Evolutionary conservation across 2,797 vertebrate genomes (phyloP).

Genomic region (Xenops minutus): DNA sequence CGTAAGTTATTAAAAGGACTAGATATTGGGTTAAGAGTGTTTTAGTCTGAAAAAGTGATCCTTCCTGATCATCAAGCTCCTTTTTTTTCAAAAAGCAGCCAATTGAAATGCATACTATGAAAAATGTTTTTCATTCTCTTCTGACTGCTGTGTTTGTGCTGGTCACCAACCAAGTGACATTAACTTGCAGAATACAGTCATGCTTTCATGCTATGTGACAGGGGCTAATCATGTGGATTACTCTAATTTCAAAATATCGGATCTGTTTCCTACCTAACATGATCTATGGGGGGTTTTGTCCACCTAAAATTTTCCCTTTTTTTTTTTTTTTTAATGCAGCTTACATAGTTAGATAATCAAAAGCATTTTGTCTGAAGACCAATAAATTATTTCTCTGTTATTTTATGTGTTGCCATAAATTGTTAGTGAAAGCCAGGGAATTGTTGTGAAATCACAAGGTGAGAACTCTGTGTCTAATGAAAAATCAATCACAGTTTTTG

Average conservation of each 20-base stretch:
- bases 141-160: not conserved
- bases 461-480: not conserved
- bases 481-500: not conserved
- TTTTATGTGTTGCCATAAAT: not conserved
- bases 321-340: not conserved
- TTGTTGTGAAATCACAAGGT: not conserved
- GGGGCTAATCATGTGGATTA: not conserved
- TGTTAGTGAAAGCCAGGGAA: not conserved
- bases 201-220: too few relatives aligned
- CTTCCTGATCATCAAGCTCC: fast-evolving
- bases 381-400: not conserved
- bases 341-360: not conserved
- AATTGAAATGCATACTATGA: not conserved
- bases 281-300: not conserved
- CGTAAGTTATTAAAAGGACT: not conserved
- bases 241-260: not conserved
- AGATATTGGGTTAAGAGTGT: not conserved
- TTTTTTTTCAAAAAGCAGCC: not conserved
- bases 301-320: not conserved
- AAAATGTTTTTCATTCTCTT: not conserved
- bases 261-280: not conserved
- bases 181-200: not conserved
- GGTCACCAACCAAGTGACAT: not conserved
- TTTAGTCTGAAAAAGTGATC: not conserved
- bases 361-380: not conserved